A percentile compares a stretch with the other conserved stretches of the same genome.
These are phyloP conservation scores for Bombycilla garrulus DNA, from an alignment of 2,113 vertebrate genomes.

Conservation along the genomic window DNA sequence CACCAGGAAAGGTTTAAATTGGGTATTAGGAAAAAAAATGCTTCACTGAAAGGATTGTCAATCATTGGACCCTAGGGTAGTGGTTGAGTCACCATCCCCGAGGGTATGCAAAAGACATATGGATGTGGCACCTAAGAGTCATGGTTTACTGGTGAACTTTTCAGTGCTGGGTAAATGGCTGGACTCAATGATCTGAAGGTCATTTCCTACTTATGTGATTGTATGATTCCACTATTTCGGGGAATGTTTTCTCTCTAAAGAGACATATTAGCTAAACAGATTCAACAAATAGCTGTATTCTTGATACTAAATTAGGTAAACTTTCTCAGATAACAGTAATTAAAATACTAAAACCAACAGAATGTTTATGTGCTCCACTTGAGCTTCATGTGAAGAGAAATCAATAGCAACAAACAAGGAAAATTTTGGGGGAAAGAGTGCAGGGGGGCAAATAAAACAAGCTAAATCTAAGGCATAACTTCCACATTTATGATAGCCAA, in stretches of 20 bases:
- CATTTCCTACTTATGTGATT: background rate
- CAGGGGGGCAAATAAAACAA: background rate
- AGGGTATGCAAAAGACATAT: background rate
- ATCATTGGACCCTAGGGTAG: background rate
- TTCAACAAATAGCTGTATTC: background rate
- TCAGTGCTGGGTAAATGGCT: background rate
- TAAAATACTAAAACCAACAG: background rate
- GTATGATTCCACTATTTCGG: background rate
- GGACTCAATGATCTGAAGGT: background rate
- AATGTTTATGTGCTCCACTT: background rate
- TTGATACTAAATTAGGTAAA: background rate
- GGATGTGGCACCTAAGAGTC: background rate
- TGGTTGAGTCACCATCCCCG: background rate
- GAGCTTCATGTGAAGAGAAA: background rate
- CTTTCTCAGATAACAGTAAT: background rate
- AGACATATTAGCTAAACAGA: background rate
- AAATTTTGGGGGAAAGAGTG: fast-evolving
- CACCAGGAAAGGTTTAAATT: background rate
- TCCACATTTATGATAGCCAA: background rate
- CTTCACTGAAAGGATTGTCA: background rate
- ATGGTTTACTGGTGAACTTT: background rate
- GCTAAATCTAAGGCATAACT: background rate
- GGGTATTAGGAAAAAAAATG: background rate
- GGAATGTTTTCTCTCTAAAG: background rate
- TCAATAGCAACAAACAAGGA: background rate